A percentile compares a stretch with the other conserved stretches of the same genome.
Conservation (phyloP, 2,113 vertebrate genomes). For the Silurus asotus region DNA sequence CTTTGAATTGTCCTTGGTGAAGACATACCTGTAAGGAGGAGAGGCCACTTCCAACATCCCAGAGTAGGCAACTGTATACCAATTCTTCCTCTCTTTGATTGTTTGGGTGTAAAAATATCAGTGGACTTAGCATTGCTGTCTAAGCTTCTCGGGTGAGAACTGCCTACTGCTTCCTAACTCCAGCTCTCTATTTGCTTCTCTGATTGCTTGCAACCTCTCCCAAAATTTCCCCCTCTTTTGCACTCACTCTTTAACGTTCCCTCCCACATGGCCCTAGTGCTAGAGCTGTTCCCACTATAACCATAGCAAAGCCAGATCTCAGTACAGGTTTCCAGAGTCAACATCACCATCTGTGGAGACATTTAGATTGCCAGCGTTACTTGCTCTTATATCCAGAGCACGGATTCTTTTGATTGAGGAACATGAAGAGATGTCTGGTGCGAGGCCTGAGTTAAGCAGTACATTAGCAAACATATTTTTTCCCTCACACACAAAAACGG, state of each 20-base stretch:
- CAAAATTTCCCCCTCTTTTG: conserved; percentile 56
- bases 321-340: conserved; percentile 47
- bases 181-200: conserved; percentile 72
- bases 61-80: conserved; percentile 50
- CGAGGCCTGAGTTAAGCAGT: conserved; percentile 37
- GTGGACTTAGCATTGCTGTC: conserved; percentile 71
- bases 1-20: conserved; percentile 54
- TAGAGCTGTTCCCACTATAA: conserved; percentile 50
- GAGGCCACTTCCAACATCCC: conserved; percentile 32
- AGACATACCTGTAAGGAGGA: conserved; percentile 35
- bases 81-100: conserved; percentile 61
- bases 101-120: conserved; percentile 55
- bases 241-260: conserved; percentile 55
- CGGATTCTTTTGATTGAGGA: conserved; percentile 56
- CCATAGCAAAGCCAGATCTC: conserved; percentile 35
- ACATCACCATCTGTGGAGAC: conserved; percentile 54
- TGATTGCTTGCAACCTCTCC: conserved; percentile 72
- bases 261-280: conserved; percentile 80
- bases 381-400: conserved; percentile 32
- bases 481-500: neutral
- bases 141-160: conserved; percentile 63
- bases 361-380: conserved; percentile 56
- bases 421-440: conserved; percentile 42
- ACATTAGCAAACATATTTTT: conserved; percentile 49
- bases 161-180: conserved; percentile 63